phyloP scores from a whole-genome alignment of 2,888 invertebrate species.

The Monochamus alternatus region DNA sequence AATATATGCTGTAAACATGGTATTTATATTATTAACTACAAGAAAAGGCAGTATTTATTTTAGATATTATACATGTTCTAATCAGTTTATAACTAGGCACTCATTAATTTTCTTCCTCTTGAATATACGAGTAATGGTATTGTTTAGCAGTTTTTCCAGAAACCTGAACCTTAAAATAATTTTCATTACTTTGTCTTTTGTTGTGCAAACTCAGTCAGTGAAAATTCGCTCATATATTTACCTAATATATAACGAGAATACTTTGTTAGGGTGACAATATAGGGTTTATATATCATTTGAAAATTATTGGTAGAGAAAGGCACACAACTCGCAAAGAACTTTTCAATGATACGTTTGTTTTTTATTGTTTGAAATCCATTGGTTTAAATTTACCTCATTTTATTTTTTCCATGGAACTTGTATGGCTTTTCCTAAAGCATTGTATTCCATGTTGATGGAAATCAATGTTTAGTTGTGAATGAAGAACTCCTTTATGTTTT shows the following conservation, averaged over 20 bases:
- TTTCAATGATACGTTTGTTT: slow-evolving; percentile 28
- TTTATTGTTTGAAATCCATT: slow-evolving; percentile 19
- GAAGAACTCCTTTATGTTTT: slow-evolving; percentile 22
- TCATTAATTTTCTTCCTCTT: too few relatives aligned
- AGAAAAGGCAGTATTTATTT: too few relatives aligned
- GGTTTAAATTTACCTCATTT: slow-evolving; percentile 16
- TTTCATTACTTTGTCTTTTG: too few relatives aligned
- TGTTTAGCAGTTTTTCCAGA: too few relatives aligned
- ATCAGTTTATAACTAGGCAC: too few relatives aligned
- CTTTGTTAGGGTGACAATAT: slow-evolving; percentile 27
- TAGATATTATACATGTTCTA: too few relatives aligned
- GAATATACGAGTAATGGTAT: too few relatives aligned
- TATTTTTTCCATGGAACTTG: slow-evolving; percentile 19
- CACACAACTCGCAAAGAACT: slow-evolving; percentile 10
- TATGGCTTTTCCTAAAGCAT: slow-evolving; percentile 9
- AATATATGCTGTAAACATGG: too few relatives aligned
- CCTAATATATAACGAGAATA: slow-evolving; percentile 29
- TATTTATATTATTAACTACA: too few relatives aligned
- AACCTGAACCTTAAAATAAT: too few relatives aligned
- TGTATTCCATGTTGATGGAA: slow-evolving; percentile 25
- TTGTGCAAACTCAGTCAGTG: too few relatives aligned
- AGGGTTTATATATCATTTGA: slow-evolving; percentile 20
- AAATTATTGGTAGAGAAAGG: slow-evolving; percentile 31
- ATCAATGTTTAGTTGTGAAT: slow-evolving; percentile 27
- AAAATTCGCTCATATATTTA: neutral